These are phyloP conservation scores for Coregonus sp. DNA, from an alignment of 2,797 vertebrate genomes.

Conservation along the genomic window DNA sequence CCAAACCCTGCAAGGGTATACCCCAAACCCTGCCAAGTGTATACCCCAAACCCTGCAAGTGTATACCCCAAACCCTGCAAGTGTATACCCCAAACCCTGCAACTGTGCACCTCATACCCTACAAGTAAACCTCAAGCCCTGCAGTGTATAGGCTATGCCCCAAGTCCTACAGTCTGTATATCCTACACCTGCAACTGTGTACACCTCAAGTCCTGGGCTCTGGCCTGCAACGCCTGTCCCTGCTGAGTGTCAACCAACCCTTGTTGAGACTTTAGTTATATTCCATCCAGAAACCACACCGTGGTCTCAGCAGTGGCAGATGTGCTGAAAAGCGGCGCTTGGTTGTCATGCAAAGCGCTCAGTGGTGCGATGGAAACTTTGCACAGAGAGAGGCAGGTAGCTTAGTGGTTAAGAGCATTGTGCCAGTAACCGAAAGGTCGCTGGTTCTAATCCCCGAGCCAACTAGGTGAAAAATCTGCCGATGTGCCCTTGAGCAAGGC, in stretches of 20 bases:
- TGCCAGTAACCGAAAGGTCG: too few species aligned
- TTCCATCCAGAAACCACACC: conserved; percentile 72
- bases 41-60: not conserved
- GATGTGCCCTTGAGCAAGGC: too few species aligned
- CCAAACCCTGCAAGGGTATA: not conserved
- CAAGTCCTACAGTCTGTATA: too few species aligned
- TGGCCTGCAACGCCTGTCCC: not conserved
- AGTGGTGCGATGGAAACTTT: conserved; percentile 71
- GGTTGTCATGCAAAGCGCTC: conserved; percentile 50
- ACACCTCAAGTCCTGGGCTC: not conserved
- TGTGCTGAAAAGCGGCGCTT: conserved; percentile 25
- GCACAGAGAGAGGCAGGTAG: conserved; percentile 42
- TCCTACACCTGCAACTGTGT: too few species aligned
- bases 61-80: not conserved
- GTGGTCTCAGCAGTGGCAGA: conserved; percentile 63
- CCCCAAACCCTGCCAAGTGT: not conserved
- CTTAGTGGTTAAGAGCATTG: too few species aligned
- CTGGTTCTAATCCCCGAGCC: too few species aligned
- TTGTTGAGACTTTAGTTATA: conserved; percentile 13
- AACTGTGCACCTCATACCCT: too few species aligned
- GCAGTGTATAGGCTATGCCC: too few species aligned
- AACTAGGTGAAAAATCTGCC: too few species aligned
- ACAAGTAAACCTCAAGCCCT: too few species aligned
- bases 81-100: too few species aligned
- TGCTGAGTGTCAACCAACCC: conserved; percentile 35